A percentile compares a stretch with the other conserved stretches of the same genome.
These are phyloP conservation scores for Ailurus styani DNA, from an alignment of 2,113 vertebrate genomes.

Conservation along the genomic window DNA sequence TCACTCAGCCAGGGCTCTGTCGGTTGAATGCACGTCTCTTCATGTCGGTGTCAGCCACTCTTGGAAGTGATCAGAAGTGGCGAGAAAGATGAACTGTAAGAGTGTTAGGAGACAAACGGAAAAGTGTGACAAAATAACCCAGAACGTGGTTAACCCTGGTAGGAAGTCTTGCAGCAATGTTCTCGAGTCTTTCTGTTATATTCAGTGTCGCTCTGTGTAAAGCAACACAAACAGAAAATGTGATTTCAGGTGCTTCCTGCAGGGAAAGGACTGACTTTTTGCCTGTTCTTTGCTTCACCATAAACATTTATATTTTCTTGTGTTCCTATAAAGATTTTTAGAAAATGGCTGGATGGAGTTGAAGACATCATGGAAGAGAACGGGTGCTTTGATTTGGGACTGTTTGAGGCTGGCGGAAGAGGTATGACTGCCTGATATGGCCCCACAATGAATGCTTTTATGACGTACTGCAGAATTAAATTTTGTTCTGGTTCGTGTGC, in stretches of 20 bases:
- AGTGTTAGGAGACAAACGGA: not conserved
- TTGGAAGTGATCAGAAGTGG: not conserved
- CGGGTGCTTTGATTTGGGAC: not conserved
- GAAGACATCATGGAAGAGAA: not conserved
- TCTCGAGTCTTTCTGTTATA: not conserved
- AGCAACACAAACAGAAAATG: not conserved
- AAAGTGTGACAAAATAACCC: not conserved
- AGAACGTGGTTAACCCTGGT: not conserved
- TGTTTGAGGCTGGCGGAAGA: not conserved
- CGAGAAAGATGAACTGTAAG: no score
- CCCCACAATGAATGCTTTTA: not conserved
- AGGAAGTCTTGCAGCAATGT: no score
- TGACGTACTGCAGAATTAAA: not conserved
- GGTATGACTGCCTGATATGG: not conserved
- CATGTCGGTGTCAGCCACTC: rapidly evolving
- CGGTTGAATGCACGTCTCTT: not conserved
- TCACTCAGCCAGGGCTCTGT: not conserved
- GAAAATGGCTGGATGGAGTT: not conserved
- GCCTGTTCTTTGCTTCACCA: not conserved
- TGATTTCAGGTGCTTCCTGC: not conserved
- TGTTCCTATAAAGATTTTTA: not conserved
- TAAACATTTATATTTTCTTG: no score
- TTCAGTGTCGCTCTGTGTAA: no score
- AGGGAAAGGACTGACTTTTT: not conserved
- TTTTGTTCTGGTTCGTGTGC: not conserved